These are phyloP conservation scores for Actinostola sp. DNA, from an alignment of 92 coral and sea anemone species.

Conservation along the genomic window DNA sequence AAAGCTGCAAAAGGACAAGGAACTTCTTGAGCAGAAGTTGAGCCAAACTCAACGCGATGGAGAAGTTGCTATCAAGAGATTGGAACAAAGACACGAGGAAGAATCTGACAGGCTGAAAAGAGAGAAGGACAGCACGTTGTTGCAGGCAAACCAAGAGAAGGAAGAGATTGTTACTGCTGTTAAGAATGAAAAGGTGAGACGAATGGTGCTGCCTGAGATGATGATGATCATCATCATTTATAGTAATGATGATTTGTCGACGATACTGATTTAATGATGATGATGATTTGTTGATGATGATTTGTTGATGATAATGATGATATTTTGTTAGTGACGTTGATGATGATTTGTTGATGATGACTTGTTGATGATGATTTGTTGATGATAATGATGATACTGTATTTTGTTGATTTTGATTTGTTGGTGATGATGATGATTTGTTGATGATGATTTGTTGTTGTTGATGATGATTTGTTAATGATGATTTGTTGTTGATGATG, in stretches of 20 bases:
- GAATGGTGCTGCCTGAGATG: not conserved
- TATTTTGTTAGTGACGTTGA: not conserved
- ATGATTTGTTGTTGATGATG: not conserved
- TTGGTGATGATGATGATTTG: not conserved
- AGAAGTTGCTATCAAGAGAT: conserved; percentile 89
- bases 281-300: too few relatives aligned
- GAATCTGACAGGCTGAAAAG: conserved; percentile 82
- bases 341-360: not conserved
- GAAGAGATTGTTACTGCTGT: conserved; percentile 68
- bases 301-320: too few relatives aligned
- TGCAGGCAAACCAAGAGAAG: conserved; percentile 95
- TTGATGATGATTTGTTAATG: not conserved
- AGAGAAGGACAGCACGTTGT: conserved; percentile 79
- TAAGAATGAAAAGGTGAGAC: conserved; percentile 62
- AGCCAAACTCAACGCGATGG: conserved; percentile 87
- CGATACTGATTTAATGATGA: too few relatives aligned
- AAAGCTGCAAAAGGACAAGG: conserved; percentile 85
- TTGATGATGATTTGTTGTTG: conserved; percentile 1
- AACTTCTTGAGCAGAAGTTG: conserved; percentile 87
- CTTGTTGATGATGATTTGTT: not conserved
- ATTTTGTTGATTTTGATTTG: too few relatives aligned
- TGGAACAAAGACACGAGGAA: conserved; percentile 90
- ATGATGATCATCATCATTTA: conserved; percentile 1
- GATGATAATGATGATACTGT: not conserved
- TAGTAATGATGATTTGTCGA: not conserved